Evolutionary conservation across 2,888 invertebrate species (phyloP).

Genomic region (Tineola bisselliella): DNA sequence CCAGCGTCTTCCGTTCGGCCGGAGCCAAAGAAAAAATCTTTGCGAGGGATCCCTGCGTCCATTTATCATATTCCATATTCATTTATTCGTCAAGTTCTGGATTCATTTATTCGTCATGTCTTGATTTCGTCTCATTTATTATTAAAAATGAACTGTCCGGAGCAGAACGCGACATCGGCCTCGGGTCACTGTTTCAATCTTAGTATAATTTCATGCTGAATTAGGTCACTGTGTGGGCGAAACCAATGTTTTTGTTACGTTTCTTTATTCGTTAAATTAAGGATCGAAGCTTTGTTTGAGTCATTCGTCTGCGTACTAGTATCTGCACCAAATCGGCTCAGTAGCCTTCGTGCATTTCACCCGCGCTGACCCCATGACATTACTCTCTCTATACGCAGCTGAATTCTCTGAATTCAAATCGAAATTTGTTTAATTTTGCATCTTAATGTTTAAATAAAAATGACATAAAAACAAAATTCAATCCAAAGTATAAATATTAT

Average conservation of each 20-base stretch:
- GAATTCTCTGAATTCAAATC: no score
- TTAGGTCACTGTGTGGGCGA: slow-evolving; percentile 29
- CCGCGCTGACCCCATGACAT: background rate
- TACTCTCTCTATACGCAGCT: background rate
- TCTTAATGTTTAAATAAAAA: no score
- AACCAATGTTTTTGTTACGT: background rate
- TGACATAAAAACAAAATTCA: no score
- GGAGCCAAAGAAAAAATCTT: slow-evolving; percentile 65
- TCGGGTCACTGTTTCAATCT: slow-evolving; percentile 63
- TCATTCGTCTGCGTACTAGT: background rate
- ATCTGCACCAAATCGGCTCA: background rate
- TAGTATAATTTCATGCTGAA: slow-evolving; percentile 58
- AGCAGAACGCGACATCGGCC: slow-evolving; percentile 55
- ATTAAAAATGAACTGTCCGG: slow-evolving; percentile 70
- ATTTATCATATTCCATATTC: slow-evolving; percentile 70
- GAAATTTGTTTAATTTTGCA: no score
- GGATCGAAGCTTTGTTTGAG: background rate
- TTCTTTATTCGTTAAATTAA: slow-evolving; percentile 1
- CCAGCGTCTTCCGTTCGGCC: slow-evolving; percentile 66
- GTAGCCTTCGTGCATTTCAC: background rate
- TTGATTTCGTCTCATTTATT: slow-evolving; percentile 70
- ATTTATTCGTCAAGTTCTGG: slow-evolving; percentile 70
- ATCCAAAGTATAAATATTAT: no score
- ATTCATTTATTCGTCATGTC: slow-evolving; percentile 70
- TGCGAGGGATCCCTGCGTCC: slow-evolving; percentile 63